These are phyloP conservation scores for Ormyrus pomaceus DNA, from an alignment of 2,888 invertebrate genomes.

Conservation along the genomic window DNA sequence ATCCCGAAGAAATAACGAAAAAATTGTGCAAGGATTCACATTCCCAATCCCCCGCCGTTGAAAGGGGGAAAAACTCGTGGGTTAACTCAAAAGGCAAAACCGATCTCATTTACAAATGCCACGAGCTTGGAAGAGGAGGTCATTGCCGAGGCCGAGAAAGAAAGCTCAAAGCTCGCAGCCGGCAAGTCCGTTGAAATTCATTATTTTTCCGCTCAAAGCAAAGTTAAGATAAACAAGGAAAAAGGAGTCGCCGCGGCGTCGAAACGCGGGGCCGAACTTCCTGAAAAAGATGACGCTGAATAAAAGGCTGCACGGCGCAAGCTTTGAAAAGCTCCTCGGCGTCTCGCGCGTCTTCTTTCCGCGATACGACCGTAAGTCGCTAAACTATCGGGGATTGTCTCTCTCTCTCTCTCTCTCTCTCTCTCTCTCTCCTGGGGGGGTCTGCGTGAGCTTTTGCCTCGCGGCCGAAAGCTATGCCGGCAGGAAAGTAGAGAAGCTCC, in stretches of 20 bases:
- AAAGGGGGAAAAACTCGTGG: too few species aligned
- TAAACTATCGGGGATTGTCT: slow-evolving; percentile 28
- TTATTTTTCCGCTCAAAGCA: slow-evolving; percentile 22
- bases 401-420: not conserved
- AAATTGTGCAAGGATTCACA: too few species aligned
- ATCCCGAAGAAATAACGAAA: too few species aligned
- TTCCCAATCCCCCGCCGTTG: too few species aligned
- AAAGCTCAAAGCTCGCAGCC: not conserved
- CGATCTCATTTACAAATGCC: slow-evolving; percentile 13
- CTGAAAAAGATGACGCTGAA: not conserved
- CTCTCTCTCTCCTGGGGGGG: too few species aligned
- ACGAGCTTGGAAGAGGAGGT: slow-evolving; percentile 4
- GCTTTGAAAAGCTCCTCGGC: too few species aligned
- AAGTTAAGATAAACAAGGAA: not conserved
- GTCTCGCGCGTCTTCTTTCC: not conserved
- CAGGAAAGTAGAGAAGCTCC: not conserved
- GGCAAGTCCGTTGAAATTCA: slow-evolving; percentile 9
- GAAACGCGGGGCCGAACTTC: too few species aligned
- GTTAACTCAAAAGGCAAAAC: not conserved
- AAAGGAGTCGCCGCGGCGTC: not conserved
- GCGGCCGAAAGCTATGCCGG: not conserved
- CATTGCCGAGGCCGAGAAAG: not conserved
- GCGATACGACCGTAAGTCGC: not conserved
- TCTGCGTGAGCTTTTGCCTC: slow-evolving; percentile 10
- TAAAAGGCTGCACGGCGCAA: not conserved